Percentiles rank a stretch among this genome's conserved stretches.
phyloP scores from a whole-genome alignment of 2,797 vertebrate species.

The Atherinosoma microstoma region DNA sequence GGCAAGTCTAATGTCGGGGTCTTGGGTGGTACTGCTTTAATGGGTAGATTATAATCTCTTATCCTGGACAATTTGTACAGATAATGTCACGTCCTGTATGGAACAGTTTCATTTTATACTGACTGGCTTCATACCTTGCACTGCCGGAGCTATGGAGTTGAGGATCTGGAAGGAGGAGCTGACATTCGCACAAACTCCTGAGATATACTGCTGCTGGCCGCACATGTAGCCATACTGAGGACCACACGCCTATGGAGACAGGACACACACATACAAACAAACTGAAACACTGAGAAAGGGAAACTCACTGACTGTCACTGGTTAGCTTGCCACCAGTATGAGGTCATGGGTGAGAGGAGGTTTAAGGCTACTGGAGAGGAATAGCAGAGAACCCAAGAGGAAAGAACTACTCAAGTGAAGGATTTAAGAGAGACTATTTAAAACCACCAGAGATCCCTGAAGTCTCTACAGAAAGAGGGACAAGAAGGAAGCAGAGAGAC shows the following conservation, averaged over 20 bases:
- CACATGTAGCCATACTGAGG: slow-evolving; percentile 97
- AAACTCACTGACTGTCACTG: slow-evolving; percentile 28
- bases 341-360: slow-evolving; percentile 55
- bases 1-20: slow-evolving; percentile 40
- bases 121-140: slow-evolving; percentile 65
- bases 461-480: slow-evolving; percentile 18
- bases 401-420: slow-evolving; percentile 62
- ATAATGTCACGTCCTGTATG: slow-evolving; percentile 17
- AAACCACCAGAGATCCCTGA: slow-evolving; percentile 30
- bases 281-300: slow-evolving; percentile 27
- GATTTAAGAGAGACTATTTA: slow-evolving; percentile 46
- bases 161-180: slow-evolving; percentile 92
- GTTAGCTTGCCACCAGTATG: slow-evolving; percentile 58
- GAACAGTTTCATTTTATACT: not conserved
- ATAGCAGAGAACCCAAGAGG: slow-evolving; percentile 52
- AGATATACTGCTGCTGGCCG: slow-evolving; percentile 92
- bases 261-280: slow-evolving; percentile 46
- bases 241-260: slow-evolving; percentile 90
- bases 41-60: slow-evolving; percentile 52
- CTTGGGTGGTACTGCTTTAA: slow-evolving; percentile 54
- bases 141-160: slow-evolving; percentile 87
- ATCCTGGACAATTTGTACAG: slow-evolving; percentile 25
- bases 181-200: slow-evolving; percentile 95
- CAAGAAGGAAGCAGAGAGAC: slow-evolving; percentile 2
- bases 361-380: slow-evolving; percentile 43